A percentile compares a stretch with the other conserved stretches of the same genome.
Evolutionary conservation across 2,113 vertebrate species (phyloP).

Genomic region (Budorcas taxicolor): DNA sequence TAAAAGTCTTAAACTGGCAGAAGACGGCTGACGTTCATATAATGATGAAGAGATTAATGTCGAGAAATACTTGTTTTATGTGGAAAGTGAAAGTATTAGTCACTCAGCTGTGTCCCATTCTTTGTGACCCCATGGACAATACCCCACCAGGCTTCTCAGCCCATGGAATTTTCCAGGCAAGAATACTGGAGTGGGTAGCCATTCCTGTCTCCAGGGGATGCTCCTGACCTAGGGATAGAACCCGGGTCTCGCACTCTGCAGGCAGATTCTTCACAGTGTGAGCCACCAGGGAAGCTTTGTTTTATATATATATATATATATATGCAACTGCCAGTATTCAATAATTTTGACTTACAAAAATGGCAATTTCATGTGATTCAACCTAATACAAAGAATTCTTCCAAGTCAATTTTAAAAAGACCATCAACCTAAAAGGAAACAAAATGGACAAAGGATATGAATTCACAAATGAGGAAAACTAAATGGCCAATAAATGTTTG

Average conservation of each 20-base stretch:
- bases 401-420: slow-evolving; percentile 12
- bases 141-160: background rate
- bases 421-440: background rate
- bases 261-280: background rate
- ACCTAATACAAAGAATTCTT: background rate
- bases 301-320: no score
- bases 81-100: background rate
- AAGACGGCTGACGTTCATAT: background rate
- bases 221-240: background rate
- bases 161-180: background rate
- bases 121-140: background rate
- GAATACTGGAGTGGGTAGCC: background rate
- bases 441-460: background rate
- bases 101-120: background rate
- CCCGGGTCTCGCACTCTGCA: background rate
- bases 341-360: slow-evolving; percentile 9
- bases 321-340: background rate
- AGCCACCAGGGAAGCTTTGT: background rate
- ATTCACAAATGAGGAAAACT: background rate
- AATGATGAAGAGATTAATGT: slow-evolving; percentile 23
- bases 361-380: background rate
- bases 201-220: background rate
- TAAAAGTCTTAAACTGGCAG: slow-evolving; percentile 12
- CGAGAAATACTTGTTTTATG: background rate
- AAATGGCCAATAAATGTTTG: background rate